Evolutionary conservation across 2,113 vertebrate species (phyloP).

Genomic region (Mystacornis crossleyi): DNA sequence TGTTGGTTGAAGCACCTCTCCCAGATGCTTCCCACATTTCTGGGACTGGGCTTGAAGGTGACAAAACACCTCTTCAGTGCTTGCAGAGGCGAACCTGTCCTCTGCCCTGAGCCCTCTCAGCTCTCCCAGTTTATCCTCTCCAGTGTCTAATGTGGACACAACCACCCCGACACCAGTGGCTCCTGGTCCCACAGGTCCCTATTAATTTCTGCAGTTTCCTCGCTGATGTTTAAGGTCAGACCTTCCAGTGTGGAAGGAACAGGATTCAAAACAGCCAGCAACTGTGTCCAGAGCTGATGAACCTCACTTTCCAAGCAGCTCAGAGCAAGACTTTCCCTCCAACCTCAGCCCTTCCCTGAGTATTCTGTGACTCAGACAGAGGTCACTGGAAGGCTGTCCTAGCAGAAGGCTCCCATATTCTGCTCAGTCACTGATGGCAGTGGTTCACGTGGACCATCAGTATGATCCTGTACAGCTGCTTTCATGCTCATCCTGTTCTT

Average conservation of each 20-base stretch:
- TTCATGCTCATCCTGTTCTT: not conserved
- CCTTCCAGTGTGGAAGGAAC: not conserved
- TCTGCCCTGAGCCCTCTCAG: not conserved
- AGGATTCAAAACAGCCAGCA: not conserved
- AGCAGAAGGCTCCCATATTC: not conserved
- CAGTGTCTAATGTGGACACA: not conserved
- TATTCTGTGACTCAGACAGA: not conserved
- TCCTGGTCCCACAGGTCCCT: fast-evolving
- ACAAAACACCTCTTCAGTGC: not conserved
- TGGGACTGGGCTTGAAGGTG: not conserved
- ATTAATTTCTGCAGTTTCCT: not conserved
- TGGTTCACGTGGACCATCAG: not conserved
- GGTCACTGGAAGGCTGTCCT: not conserved
- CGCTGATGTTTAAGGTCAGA: not conserved
- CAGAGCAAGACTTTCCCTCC: not conserved
- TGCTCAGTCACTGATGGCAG: not conserved
- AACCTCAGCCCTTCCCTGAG: not conserved
- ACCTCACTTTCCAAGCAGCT: not conserved
- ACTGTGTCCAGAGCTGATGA: not conserved
- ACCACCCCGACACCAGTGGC: fast-evolving
- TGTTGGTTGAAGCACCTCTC: not conserved
- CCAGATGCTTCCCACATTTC: not conserved
- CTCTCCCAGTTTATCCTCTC: not conserved
- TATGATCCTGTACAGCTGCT: not conserved
- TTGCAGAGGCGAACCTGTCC: not conserved